These are phyloP conservation scores for Chorisops tibialis DNA, from an alignment of 2,888 invertebrate genomes.

Conservation along the genomic window DNA sequence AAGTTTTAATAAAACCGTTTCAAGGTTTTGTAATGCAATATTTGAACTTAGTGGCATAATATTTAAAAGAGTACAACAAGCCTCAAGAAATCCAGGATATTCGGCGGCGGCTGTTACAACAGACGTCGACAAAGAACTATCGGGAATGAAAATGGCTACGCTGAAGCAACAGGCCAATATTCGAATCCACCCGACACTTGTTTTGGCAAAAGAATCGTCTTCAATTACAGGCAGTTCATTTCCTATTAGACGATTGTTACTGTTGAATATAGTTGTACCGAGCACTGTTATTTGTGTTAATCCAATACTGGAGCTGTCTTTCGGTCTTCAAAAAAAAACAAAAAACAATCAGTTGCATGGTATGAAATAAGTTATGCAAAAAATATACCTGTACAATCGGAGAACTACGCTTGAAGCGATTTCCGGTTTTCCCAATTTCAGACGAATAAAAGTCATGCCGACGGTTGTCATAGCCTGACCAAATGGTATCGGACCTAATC, in stretches of 20 bases:
- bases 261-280: conserved; percentile 81
- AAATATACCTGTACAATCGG: conserved; percentile 46
- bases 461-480: conserved; percentile 83
- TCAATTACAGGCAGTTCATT: conserved; percentile 37
- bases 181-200: conserved; percentile 79
- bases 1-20: conserved; percentile 66
- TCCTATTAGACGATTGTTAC: conserved; percentile 40
- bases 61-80: conserved; percentile 68
- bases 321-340: conserved; percentile 64
- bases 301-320: conserved; percentile 86
- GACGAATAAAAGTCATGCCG: conserved; percentile 81
- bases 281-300: conserved; percentile 80
- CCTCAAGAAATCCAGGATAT: conserved; percentile 64
- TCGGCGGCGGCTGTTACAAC: conserved; percentile 63
- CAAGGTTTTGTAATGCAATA: conserved; percentile 59
- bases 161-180: conserved; percentile 77
- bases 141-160: conserved; percentile 46
- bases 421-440: conserved; percentile 78
- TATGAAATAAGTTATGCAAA: background rate
- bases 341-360: background rate
- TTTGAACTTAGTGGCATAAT: conserved; percentile 62
- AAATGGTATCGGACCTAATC: conserved; percentile 72
- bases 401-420: conserved; percentile 81
- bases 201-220: conserved; percentile 51
- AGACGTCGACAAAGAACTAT: conserved; percentile 48